Evolutionary conservation across 2,888 invertebrate species (phyloP).

Genomic region (Drosophila imparisetae): DNA sequence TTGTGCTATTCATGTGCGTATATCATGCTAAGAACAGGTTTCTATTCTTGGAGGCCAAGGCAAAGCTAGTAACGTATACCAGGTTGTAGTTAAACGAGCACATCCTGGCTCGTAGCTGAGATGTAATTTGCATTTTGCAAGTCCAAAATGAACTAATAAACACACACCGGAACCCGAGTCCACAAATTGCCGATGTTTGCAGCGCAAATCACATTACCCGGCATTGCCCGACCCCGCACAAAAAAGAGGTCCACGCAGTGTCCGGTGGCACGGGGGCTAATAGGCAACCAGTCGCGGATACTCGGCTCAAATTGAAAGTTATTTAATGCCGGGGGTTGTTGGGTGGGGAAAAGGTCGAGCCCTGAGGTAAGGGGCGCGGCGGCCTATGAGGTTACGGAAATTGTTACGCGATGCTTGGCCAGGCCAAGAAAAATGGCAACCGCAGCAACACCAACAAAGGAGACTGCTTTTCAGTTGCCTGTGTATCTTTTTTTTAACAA

Average conservation of each 20-base stretch:
- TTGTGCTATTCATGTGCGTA: neutral
- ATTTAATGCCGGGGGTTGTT: conserved; percentile 56
- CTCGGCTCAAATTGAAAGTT: conserved; percentile 80
- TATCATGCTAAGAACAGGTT: neutral
- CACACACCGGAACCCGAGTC: conserved; percentile 60
- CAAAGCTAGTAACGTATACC: neutral
- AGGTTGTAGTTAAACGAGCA: neutral
- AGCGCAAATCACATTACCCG: conserved; percentile 48
- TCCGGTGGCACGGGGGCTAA: conserved; percentile 60
- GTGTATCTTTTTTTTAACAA: conserved; percentile 44
- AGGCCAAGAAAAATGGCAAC: conserved; percentile 52
- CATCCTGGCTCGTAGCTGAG: conserved; percentile 8
- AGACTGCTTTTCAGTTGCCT: conserved; percentile 25
- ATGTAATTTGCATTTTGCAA: conserved; percentile 65
- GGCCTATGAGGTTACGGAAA: conserved; percentile 71
- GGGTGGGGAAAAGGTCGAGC: conserved; percentile 15
- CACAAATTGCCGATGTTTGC: conserved; percentile 71
- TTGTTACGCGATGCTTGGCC: conserved; percentile 70
- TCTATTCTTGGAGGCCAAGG: neutral
- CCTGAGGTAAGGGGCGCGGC: conserved; percentile 11
- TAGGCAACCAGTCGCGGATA: conserved; percentile 65
- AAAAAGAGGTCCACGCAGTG: conserved; percentile 41
- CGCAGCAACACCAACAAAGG: conserved; percentile 22
- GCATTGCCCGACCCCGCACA: conserved; percentile 21
- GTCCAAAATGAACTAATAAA: conserved; percentile 72